Evolutionary conservation across 2,888 invertebrate genomes (phyloP).

Genomic region (Poecilobothrus nobilitatus): DNA sequence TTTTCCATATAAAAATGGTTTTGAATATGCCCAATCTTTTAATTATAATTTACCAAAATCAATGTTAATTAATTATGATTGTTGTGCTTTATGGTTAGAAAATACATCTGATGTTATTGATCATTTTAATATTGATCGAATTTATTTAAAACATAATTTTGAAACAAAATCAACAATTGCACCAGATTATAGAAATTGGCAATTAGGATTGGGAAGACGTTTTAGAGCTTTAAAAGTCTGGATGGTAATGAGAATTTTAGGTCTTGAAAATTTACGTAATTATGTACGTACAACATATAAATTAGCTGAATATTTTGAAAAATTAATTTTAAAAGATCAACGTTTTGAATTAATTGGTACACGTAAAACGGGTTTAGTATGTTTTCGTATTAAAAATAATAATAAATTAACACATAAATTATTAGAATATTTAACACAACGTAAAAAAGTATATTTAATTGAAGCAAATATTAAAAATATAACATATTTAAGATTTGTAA

Average conservation of each 20-base stretch:
- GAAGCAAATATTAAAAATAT: slow-evolving; percentile 57
- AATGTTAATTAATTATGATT: slow-evolving; percentile 15
- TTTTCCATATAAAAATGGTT: slow-evolving; percentile 50
- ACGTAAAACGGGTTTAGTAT: slow-evolving; percentile 64
- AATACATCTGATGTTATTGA: slow-evolving; percentile 53
- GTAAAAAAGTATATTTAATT: slow-evolving; percentile 65
- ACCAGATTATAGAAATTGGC: slow-evolving; percentile 58
- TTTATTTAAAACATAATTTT: slow-evolving; percentile 64
- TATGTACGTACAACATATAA: slow-evolving; percentile 61
- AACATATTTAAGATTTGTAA: slow-evolving; percentile 63
- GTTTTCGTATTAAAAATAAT: slow-evolving; percentile 68
- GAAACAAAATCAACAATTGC: slow-evolving; percentile 45
- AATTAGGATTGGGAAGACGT: slow-evolving; percentile 65
- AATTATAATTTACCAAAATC: slow-evolving; percentile 16
- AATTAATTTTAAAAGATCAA: slow-evolving; percentile 55
- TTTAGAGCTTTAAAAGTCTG: slow-evolving; percentile 79
- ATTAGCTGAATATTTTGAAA: slow-evolving; percentile 65
- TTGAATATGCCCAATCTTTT: slow-evolving; percentile 12
- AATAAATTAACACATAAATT: slow-evolving; percentile 57
- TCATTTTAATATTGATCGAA: slow-evolving; percentile 75
- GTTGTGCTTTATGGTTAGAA: slow-evolving; percentile 12
- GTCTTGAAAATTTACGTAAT: slow-evolving; percentile 62
- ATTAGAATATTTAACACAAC: slow-evolving; percentile 57
- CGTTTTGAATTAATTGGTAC: slow-evolving; percentile 66
- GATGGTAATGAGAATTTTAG: slow-evolving; percentile 73